Conservation (phyloP, 2,797 vertebrate genomes). For the Neoniphon sammara region DNA sequence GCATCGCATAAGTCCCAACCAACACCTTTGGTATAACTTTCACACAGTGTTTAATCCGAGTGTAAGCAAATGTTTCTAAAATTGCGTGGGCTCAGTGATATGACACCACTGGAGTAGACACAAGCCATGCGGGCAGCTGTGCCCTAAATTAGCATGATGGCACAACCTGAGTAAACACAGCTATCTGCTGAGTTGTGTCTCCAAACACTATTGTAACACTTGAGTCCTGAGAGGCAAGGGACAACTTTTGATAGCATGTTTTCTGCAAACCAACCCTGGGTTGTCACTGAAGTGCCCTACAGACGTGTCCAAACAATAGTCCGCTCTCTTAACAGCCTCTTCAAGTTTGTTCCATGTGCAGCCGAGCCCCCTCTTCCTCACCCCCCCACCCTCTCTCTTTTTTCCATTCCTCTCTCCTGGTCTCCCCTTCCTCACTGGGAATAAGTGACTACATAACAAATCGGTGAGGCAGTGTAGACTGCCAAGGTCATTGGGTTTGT, state of each 20-base stretch:
- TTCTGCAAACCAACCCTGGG: conserved; percentile 56
- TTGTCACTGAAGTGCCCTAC: conserved; percentile 68
- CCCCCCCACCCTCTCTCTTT: conserved; percentile 22
- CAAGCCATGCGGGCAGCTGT: conserved; percentile 42
- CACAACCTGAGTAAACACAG: conserved; percentile 54
- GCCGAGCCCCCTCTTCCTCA: conserved; percentile 20
- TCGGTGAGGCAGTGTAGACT: conserved; percentile 56
- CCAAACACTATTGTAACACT: conserved; percentile 71
- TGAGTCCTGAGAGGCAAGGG: conserved; percentile 60
- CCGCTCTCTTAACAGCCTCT: conserved; percentile 70
- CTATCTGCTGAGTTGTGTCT: conserved; percentile 54
- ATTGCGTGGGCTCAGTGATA: conserved; percentile 24
- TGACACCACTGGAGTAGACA: conserved; percentile 31
- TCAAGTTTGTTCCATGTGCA: conserved; percentile 71
- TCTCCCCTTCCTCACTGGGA: conserved; percentile 68
- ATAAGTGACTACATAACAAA: conserved; percentile 79
- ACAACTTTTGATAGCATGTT: conserved; percentile 66
- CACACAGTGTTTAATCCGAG: conserved; percentile 32
- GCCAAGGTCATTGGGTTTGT: conserved; percentile 81
- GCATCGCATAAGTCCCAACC: conserved; percentile 27
- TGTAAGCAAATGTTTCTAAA: conserved; percentile 34
- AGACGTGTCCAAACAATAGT: conserved; percentile 71
- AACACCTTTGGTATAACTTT: conserved; percentile 35
- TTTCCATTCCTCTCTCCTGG: conserved; percentile 46
- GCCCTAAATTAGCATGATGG: conserved; percentile 53